Evolutionary conservation across 2,113 vertebrate species (phyloP), one percentile per base, ranked within the genome.

Genomic region (Megaceryle maxima): DNA sequence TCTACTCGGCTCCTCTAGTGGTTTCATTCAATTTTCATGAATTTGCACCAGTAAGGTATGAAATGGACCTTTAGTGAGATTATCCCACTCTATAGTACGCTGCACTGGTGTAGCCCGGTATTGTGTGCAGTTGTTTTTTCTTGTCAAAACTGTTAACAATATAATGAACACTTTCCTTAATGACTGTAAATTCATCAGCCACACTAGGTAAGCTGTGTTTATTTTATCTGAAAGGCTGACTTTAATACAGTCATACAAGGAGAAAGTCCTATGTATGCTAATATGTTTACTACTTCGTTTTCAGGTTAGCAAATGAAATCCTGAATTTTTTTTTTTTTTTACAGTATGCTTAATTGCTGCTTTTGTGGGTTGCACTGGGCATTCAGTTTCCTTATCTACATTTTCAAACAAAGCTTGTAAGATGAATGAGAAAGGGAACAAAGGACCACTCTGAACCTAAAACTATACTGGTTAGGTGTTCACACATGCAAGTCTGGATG

Each of bases 121-220:
- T 35, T 72, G 13, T 51, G 10, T 72, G 44, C 24, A 46, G 29
- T 35, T 80, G 67, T 16, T 77, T 87, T 86, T 78, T 82, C 74
- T 48, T 90, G 55, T 92, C 25, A 33, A 78, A 93, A 63, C 81
- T 83, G 31, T 46, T 94, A 53, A n/a, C 33, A 77, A 56, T 70
- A 64, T 88, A 94, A 87, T 83, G 50, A 82, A 92, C 77, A 82
- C 51, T 70, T n/a, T 93, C 7, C n/a, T 93, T 74, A 88, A 77
- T 70, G 19, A 5, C 16, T 85, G 7, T 37, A 92, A 91, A 93
- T 92, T 25, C 39, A 57, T 90, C 90, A 91, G 0, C 44, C 14
- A 83, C 21, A 41, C 19, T 59, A 33, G 17, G 39, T 41, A 62
- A 83, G 56, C 75, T 1, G 1, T 81, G 68, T 74, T 91, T 96